A percentile compares a stretch with the other conserved stretches of the same genome.
These are phyloP conservation scores for Temnothorax ravouxi DNA, from an alignment of 2,888 invertebrate species.

Conservation along the genomic window DNA sequence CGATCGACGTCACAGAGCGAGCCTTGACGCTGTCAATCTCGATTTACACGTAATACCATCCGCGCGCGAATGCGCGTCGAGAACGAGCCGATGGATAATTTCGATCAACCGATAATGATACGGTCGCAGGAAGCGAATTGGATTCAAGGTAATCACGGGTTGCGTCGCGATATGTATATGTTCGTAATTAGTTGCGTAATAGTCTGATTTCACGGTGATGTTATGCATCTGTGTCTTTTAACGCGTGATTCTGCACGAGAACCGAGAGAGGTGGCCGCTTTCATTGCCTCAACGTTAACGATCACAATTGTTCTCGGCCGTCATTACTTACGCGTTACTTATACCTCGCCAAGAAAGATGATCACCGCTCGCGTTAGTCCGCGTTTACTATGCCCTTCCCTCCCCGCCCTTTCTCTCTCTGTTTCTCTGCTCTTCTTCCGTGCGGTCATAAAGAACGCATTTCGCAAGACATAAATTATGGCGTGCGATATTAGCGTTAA, in stretches of 20 bases:
- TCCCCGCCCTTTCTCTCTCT: too few relatives aligned
- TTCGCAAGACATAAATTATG: conserved; percentile 41
- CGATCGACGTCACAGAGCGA: conserved; percentile 31
- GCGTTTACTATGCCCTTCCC: conserved; percentile 26
- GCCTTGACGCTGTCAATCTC: conserved; percentile 53
- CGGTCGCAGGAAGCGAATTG: conserved; percentile 41
- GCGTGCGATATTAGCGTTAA: conserved; percentile 44
- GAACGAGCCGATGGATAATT: conserved; percentile 51
- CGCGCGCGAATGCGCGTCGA: conserved; percentile 19
- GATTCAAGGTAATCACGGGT: conserved; percentile 37
- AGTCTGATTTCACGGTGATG: conserved; percentile 28
- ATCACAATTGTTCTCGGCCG: conserved; percentile 44
- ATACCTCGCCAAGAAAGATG: conserved; percentile 39
- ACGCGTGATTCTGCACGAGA: neutral
- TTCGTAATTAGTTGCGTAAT: conserved; percentile 38
- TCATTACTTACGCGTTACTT: conserved; percentile 51
- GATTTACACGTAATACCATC: conserved; percentile 58
- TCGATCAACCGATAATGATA: conserved; percentile 51
- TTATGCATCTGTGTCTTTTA: neutral
- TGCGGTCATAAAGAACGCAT: conserved; percentile 46
- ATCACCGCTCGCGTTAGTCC: conserved; percentile 37
- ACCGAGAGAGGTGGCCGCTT: conserved; percentile 1
- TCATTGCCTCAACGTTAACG: conserved; percentile 47
- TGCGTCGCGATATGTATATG: conserved; percentile 3
- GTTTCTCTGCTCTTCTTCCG: neutral